These are phyloP conservation scores for Notospermus geniculatus DNA, from an alignment of 1,140 invertebrate genomes.

Conservation along the genomic window DNA sequence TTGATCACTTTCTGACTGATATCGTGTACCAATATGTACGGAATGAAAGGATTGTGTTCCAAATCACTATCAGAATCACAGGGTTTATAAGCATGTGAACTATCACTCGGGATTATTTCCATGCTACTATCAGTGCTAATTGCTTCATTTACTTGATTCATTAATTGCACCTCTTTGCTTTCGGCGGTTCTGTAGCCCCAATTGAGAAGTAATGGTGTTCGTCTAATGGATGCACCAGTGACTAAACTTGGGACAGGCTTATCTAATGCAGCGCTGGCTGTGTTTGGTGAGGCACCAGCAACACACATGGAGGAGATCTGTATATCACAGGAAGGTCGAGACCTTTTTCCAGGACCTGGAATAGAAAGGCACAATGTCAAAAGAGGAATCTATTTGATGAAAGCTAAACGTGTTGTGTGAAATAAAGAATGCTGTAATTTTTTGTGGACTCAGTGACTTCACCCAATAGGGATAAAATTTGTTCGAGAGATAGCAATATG, in stretches of 20 bases:
- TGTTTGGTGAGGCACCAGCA: conserved; percentile 18
- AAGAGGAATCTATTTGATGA: too few species aligned
- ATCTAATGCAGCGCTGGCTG: conserved; percentile 1
- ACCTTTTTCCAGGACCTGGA: conserved; percentile 13
- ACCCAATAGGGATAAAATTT: too few species aligned
- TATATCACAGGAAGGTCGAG: conserved; percentile 47
- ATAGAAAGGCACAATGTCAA: too few species aligned
- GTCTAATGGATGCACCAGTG: conserved; percentile 43
- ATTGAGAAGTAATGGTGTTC: conserved; percentile 24
- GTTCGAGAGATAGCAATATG: too few species aligned
- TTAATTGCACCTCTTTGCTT: conserved; percentile 58
- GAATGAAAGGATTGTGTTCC: conserved; percentile 15
- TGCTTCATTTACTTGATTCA: conserved; percentile 66
- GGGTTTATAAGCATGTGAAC: too few species aligned
- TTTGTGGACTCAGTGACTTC: too few species aligned
- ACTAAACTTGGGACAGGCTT: conserved; percentile 37
- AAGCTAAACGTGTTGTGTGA: too few species aligned
- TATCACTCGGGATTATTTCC: conserved; percentile 29
- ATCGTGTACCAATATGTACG: conserved; percentile 11
- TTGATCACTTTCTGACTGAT: background rate
- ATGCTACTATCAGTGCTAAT: conserved; percentile 46
- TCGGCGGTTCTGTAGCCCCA: conserved; percentile 19
- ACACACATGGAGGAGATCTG: conserved; percentile 45
- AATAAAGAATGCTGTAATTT: too few species aligned
- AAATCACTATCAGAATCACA: too few species aligned